These are phyloP conservation scores for Triplophysa dalaica DNA, from an alignment of 2,113 vertebrate genomes.

Conservation along the genomic window DNA sequence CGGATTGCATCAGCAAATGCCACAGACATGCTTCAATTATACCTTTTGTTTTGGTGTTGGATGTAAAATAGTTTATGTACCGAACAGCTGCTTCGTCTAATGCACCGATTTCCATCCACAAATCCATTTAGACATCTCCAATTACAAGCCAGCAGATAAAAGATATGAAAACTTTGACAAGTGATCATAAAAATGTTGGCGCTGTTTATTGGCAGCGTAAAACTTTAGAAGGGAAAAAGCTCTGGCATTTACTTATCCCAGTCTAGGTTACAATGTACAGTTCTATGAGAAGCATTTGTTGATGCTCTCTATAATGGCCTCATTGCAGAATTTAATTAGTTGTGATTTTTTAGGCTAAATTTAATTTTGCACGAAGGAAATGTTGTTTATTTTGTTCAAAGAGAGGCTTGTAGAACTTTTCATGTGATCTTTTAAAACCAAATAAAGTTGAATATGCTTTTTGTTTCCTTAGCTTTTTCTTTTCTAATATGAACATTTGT, in stretches of 20 bases:
- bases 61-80: constrained; percentile 47
- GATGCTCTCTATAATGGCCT: too few relatives aligned
- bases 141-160: constrained; percentile 19
- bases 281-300: too few relatives aligned
- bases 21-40: constrained; percentile 46
- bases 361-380: too few relatives aligned
- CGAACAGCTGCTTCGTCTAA: constrained; percentile 41
- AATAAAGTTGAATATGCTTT: too few relatives aligned
- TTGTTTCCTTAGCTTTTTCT: too few relatives aligned
- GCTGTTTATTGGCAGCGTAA: constrained; percentile 8
- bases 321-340: too few relatives aligned
- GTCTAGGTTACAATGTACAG: not conserved
- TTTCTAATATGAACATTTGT: too few relatives aligned
- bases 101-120: constrained; percentile 49
- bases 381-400: too few relatives aligned
- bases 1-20: constrained; percentile 23
- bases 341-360: too few relatives aligned
- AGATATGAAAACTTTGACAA: constrained; percentile 31
- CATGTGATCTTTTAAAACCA: too few relatives aligned
- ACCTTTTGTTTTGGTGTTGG: constrained; percentile 37
- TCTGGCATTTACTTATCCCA: not conserved
- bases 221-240: not conserved
- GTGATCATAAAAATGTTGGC: constrained; percentile 5
- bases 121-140: constrained; percentile 34
- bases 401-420: too few relatives aligned